Percentiles rank a stretch among this genome's conserved stretches.
Evolutionary conservation across 2,888 invertebrate genomes (phyloP).

Genomic region (Empis livida): DNA sequence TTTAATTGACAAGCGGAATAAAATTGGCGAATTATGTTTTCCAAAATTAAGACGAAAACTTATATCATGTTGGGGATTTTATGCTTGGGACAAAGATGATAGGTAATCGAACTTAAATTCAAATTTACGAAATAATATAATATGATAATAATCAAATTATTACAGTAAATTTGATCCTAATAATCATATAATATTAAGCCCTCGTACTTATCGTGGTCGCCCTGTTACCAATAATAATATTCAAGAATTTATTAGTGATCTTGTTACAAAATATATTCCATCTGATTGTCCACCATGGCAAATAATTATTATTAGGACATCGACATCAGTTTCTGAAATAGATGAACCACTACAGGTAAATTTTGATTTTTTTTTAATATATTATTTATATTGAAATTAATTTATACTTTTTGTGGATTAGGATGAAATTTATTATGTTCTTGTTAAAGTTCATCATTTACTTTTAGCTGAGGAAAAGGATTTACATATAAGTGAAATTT

Average conservation of each 20-base stretch:
- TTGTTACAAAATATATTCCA: slow-evolving; percentile 63
- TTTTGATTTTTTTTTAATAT: background rate
- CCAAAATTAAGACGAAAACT: slow-evolving; percentile 53
- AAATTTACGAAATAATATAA: background rate
- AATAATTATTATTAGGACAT: slow-evolving; percentile 53
- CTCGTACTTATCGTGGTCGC: slow-evolving; percentile 51
- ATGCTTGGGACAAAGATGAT: slow-evolving; percentile 47
- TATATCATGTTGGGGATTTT: slow-evolving; percentile 61
- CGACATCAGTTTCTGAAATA: slow-evolving; percentile 6
- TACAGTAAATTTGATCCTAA: background rate
- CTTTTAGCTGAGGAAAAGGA: slow-evolving; percentile 56
- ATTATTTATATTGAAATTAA: background rate
- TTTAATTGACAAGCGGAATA: slow-evolving; percentile 42
- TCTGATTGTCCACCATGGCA: slow-evolving; percentile 68
- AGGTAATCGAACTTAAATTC: slow-evolving; percentile 32
- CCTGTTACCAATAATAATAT: slow-evolving; percentile 58
- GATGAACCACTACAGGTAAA: slow-evolving; percentile 9
- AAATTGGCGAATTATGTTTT: slow-evolving; percentile 45
- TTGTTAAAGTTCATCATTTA: slow-evolving; percentile 64
- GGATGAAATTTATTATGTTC: slow-evolving; percentile 44
- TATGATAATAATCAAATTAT: too few species aligned
- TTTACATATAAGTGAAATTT: slow-evolving; percentile 59
- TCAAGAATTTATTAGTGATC: slow-evolving; percentile 67
- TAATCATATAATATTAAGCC: slow-evolving; percentile 48
- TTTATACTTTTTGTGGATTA: slow-evolving; percentile 4